These are phyloP conservation scores for Hylia prasina DNA, from an alignment of 2,113 vertebrate species.

Conservation along the genomic window DNA sequence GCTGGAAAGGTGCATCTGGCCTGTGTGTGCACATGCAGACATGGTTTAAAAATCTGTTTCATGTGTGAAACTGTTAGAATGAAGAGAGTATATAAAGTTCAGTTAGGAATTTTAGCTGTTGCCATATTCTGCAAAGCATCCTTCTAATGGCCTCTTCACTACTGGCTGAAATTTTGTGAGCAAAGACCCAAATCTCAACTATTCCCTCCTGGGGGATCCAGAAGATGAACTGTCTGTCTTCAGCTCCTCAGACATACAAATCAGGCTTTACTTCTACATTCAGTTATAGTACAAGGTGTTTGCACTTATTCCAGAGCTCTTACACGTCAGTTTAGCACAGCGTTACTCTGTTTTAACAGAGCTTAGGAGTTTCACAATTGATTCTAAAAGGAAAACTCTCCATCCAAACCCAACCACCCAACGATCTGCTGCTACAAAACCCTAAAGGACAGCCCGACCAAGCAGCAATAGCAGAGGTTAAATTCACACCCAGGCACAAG, in stretches of 20 bases:
- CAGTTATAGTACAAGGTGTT: rapidly evolving
- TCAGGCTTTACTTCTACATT: rapidly evolving
- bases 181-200: background rate
- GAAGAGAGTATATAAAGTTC: background rate
- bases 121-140: background rate
- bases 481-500: rapidly evolving
- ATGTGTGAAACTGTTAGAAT: rapidly evolving
- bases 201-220: background rate
- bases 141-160: background rate
- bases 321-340: rapidly evolving
- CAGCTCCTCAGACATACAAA: background rate
- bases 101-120: background rate
- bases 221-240: rapidly evolving
- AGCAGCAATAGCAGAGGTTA: rapidly evolving
- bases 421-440: background rate
- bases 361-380: rapidly evolving
- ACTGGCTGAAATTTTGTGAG: rapidly evolving
- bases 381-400: background rate
- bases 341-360: rapidly evolving
- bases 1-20: background rate
- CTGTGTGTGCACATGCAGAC: background rate
- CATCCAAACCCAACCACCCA: background rate
- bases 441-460: background rate
- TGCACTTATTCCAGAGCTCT: background rate
- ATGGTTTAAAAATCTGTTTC: background rate